Base-by-base conservation (phyloP, 1,140 invertebrate species). In the Halictus rubicundus region DNA sequence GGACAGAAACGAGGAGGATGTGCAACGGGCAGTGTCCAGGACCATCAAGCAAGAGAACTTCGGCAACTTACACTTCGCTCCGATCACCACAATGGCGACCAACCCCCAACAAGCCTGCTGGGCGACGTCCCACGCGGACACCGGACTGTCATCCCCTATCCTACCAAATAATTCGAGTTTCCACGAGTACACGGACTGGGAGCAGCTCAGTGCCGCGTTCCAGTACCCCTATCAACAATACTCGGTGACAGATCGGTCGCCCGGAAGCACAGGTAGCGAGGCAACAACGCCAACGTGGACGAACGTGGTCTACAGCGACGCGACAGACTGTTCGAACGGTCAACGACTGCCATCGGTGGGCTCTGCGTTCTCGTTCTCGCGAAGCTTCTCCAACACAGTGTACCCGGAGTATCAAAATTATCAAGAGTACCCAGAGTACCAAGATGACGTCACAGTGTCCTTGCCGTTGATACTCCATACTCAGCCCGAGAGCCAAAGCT, bases 281-380 rank as follows among this genome's bases (percentile, higher is more conserved):
- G 76, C 87, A 0, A 79, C 80, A 0, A 90, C 90, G n/a, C 88
- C 90, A 12, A 90, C 87, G 0, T 92, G 90, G 90, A 77, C 27
- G 46, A 75, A 23, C 12, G 42, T 39, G 12, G 27, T 74, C 6
- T 27, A 19, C 16, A 19, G 19, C 8, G 39, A 75, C 27, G 1
- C 14, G 0, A 25, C 57, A 0, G 83, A 85, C 16, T 66, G 73
- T 19, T 61, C 80, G 0, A 80, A 80, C 0, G 64, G 46, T 12
- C 85, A 87, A 27, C 84, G 88, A 49, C 78, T 93, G 8, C 92
- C 92, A 0, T 86, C 92, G 2, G 87, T 93, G 8, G 87, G 83
- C 8, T 88, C 88, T 0, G 92, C 92, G 0, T 93, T 93, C 37
- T 91, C 92, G 0, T 92, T 92, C 68, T 92, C 92, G 0, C 79